Conservation (phyloP, 2,888 invertebrate genomes). For the Nomada hirtipes region DNA sequence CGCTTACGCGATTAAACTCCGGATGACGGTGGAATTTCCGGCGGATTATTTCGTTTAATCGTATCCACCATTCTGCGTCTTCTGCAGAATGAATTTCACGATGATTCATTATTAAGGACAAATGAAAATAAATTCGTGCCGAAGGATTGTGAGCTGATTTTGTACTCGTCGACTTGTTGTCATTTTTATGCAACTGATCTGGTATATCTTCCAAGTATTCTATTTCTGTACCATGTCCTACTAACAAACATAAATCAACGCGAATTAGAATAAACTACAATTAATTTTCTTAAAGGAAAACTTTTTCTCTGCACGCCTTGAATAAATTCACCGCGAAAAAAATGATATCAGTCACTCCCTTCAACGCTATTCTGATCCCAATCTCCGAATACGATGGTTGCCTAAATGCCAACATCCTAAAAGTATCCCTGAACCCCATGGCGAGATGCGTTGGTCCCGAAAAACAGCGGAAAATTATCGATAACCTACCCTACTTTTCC, state of each 20-base stretch:
- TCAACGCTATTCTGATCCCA: neutral
- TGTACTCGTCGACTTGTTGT: too few species aligned
- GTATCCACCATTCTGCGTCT: neutral
- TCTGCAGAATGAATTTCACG: neutral
- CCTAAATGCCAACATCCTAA: conserved; percentile 6
- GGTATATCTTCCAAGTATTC: too few species aligned
- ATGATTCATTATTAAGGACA: neutral
- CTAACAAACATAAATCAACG: too few species aligned
- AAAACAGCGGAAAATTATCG: conserved; percentile 68
- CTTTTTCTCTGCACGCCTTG: neutral
- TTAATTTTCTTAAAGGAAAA: neutral
- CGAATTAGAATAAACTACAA: too few species aligned
- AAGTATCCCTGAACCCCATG: conserved; percentile 12
- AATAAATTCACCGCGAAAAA: neutral
- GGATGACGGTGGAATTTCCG: conserved; percentile 52
- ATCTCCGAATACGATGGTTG: neutral
- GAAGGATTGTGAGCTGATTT: neutral
- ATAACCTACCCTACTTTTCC: conserved; percentile 58
- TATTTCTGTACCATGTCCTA: too few species aligned
- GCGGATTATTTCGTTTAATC: conserved; percentile 56
- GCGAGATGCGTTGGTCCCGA: conserved; percentile 9
- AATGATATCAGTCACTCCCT: neutral
- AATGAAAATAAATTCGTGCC: neutral
- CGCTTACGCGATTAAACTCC: conserved; percentile 46
- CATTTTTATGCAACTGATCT: too few species aligned